Base-by-base conservation (phyloP, 2,797 vertebrate genomes). In the Xyrichtys novacula region DNA sequence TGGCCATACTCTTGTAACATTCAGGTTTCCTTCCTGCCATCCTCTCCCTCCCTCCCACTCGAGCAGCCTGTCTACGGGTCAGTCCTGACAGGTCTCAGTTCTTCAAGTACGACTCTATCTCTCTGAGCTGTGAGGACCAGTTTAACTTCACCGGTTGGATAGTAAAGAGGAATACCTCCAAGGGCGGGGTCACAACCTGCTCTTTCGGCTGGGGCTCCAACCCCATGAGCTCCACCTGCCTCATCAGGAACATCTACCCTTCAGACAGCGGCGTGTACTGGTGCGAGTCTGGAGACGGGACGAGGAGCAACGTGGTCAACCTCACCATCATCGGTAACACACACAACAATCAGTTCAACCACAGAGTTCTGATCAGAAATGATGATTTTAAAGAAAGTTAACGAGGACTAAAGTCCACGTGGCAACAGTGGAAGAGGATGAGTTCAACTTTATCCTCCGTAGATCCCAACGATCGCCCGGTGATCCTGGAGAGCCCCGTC, bases 401-500 rank as follows among this genome's bases (percentile, higher is more conserved):
- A n/a, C n/a, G n/a, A n/a, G n/a, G n/a, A n/a, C n/a, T n/a, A n/a
- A n/a, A n/a, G n/a, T n/a, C n/a, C n/a, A n/a, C n/a, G n/a, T n/a
- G n/a, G n/a, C n/a, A n/a, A n/a, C n/a, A n/a, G n/a, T n/a, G 16
- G 34, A 3, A 15, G 1, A 36, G 14, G 7, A 16, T 39, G 36
- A 17, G 16, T 39, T 39, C 0, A 4, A 19, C 6, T 44, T 2
- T 19, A 12, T 1, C 34, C 2, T 12, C 1, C 44, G 2, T 1
- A 3, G 86, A n/a, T n/a, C n/a, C n/a, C n/a, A n/a, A n/a, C n/a
- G 86, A 85, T 22, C 32, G 32, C 0, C 0, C 36, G 0, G 75
- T 91, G 60, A 28, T 86, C 49, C 73, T 89, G 62, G 71, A 82
- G n/a, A 80, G 68, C 70, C 88, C 89, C 0, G 36, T 52, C 19